Evolutionary conservation across 2,888 invertebrate genomes (phyloP), one percentile per base, ranked within the genome.

Genomic region (Apodemia zela): DNA sequence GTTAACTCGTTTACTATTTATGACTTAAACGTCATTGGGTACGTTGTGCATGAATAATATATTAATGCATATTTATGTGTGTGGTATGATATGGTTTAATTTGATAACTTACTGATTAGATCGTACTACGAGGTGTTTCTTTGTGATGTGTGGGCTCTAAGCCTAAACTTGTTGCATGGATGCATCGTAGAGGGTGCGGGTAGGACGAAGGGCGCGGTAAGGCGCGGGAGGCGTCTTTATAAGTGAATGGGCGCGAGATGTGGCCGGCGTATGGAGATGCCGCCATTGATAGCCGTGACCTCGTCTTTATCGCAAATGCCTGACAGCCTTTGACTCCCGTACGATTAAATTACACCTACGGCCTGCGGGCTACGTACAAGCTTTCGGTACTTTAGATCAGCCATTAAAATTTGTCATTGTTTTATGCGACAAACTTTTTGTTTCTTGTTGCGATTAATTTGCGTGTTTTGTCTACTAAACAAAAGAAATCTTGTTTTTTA

Each of bases 191-290:
- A 81, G 83, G 82, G 82, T 77, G 75, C 78, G 74, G 21, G 54
- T 25, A 78, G 80, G 76, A 74, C 76, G 71, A 59, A 73, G 75
- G 73, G 71, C 69, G 72, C 71, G 73, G 69, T 68, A 60, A 63
- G 68, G 71, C 65, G 73, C 68, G 75, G 71, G 75, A 71, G 72
- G 72, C 67, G 85, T 87, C 87, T 89, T 86, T 82, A 86, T 84
- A 88, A n/a, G 93, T 87, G 93, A 93, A 88, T 89, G 89, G 86
- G 89, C 85, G 84, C 87, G 89, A 87, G 89, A 89, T 89, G 89
- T 85, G 89, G 89, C 83, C 87, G 85, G 85, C 82, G 89, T 89
- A 91, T 90, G 92, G 87, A 89, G 89, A 90, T 88, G 82, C 84
- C 83, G 85, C 84, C 87, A 90, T 87, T 89, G 89, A 87, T 90